Conservation (phyloP, 1,140 invertebrate species). For the Ylistrum balloti region DNA sequence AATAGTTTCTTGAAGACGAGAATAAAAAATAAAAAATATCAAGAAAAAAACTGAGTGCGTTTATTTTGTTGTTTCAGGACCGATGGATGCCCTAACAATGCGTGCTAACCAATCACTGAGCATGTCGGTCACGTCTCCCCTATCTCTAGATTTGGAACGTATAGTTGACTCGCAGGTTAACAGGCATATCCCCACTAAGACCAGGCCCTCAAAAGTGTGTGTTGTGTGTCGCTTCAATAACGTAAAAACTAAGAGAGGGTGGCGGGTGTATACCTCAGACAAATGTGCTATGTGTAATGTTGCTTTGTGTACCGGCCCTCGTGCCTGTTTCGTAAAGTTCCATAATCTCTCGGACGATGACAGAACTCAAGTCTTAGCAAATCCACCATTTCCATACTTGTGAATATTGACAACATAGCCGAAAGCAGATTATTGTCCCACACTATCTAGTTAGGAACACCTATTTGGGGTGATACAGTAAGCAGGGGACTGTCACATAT, state of each 20-base stretch:
- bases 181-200: background rate
- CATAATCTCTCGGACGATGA: background rate
- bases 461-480: no score
- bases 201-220: slow-evolving; percentile 7
- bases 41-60: background rate
- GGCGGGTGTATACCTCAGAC: background rate
- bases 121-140: slow-evolving; percentile 12
- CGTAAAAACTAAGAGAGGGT: slow-evolving; percentile 18
- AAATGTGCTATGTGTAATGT: slow-evolving; percentile 34
- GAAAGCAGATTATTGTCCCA: no score
- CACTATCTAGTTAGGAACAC: no score
- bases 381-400: background rate
- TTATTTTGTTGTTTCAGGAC: slow-evolving; percentile 4
- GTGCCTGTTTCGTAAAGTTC: slow-evolving; percentile 31
- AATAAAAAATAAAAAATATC: background rate
- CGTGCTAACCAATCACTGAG: background rate
- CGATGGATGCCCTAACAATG: slow-evolving; percentile 37
- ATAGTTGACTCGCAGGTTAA: background rate
- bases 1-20: background rate
- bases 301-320: background rate
- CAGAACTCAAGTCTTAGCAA: background rate
- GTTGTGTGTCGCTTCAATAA: slow-evolving; percentile 13
- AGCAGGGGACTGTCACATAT: no score
- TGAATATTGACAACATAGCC: background rate
- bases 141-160: background rate